A percentile compares a stretch with the other conserved stretches of the same genome.
Conservation (phyloP, 2,113 vertebrate genomes). For the Calyptomena viridis region DNA sequence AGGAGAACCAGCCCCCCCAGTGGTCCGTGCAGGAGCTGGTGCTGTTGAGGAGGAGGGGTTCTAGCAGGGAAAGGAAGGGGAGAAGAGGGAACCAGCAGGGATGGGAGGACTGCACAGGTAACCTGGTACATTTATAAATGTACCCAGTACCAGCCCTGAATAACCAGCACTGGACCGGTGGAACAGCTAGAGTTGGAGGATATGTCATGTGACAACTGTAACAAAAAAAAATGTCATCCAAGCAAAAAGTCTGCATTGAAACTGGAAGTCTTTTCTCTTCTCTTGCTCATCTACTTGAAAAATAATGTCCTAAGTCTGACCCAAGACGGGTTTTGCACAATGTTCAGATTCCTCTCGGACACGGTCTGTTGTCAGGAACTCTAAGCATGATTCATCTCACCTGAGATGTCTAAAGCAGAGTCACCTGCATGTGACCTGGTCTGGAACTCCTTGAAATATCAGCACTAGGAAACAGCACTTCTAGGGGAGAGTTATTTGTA, state of each 20-base stretch:
- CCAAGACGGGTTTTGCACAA: constrained; percentile 69
- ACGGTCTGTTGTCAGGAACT: neutral
- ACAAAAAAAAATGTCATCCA: constrained; percentile 40
- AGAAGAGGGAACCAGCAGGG: constrained; percentile 26
- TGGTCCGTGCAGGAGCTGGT: constrained; percentile 32
- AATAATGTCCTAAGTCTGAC: constrained; percentile 76
- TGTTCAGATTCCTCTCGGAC: constrained; percentile 59
- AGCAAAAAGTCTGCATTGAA: constrained; percentile 54
- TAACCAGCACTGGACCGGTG: constrained; percentile 59
- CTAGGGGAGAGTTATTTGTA: neutral
- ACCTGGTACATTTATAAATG: constrained; percentile 49
- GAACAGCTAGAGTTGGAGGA: constrained; percentile 64
- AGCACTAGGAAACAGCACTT: neutral
- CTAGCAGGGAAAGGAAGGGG: constrained; percentile 33
- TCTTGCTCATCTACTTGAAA: constrained; percentile 32
- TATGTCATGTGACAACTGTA: constrained; percentile 67
- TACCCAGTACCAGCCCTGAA: constrained; percentile 56
- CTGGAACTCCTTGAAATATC: neutral
- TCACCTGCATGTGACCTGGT: neutral
- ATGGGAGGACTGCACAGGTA: constrained; percentile 26
- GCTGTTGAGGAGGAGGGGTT: neutral
- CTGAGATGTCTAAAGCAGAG: neutral
- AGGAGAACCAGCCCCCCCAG: neutral
- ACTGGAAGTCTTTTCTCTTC: constrained; percentile 36
- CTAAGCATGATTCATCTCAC: neutral